Percentiles rank a stretch among this genome's conserved stretches.
These are phyloP conservation scores for Neuroscelio doddi DNA, from an alignment of 2,888 invertebrate species.

Conservation along the genomic window DNA sequence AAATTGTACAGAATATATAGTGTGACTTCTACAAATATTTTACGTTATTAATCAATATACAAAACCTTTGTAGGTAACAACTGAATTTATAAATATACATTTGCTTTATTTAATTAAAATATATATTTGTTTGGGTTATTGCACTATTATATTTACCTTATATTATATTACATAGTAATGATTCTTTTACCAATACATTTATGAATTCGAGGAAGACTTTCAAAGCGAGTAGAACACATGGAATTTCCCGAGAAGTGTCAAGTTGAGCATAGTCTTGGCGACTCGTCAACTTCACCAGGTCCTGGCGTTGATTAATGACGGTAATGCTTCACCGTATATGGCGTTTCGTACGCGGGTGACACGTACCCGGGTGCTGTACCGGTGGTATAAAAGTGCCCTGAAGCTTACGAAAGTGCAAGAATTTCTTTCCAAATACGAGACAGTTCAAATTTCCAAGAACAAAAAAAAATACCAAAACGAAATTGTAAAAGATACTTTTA, in stretches of 20 bases:
- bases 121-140: too few relatives aligned
- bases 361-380: constrained; percentile 12
- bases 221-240: constrained; percentile 8
- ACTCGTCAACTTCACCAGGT: constrained; percentile 35
- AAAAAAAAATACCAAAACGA: background rate
- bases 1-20: too few relatives aligned
- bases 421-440: constrained; percentile 3
- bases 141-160: too few relatives aligned
- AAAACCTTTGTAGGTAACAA: too few relatives aligned
- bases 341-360: constrained; percentile 31
- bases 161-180: constrained; percentile 1
- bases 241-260: constrained; percentile 39
- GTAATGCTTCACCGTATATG: constrained; percentile 35
- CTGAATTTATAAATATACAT: too few relatives aligned
- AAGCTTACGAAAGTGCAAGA: constrained; percentile 6
- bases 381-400: constrained; percentile 14
- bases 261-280: constrained; percentile 14
- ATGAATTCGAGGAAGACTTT: constrained; percentile 24
- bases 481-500: too few relatives aligned
- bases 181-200: constrained; percentile 13
- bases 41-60: too few relatives aligned
- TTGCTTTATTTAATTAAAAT: too few relatives aligned
- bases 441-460: too few relatives aligned
- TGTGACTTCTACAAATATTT: too few relatives aligned
- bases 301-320: constrained; percentile 45